A percentile compares a stretch with the other conserved stretches of the same genome.
Conservation (phyloP, 2,888 invertebrate species). For the Adelognathus sp. region DNA sequence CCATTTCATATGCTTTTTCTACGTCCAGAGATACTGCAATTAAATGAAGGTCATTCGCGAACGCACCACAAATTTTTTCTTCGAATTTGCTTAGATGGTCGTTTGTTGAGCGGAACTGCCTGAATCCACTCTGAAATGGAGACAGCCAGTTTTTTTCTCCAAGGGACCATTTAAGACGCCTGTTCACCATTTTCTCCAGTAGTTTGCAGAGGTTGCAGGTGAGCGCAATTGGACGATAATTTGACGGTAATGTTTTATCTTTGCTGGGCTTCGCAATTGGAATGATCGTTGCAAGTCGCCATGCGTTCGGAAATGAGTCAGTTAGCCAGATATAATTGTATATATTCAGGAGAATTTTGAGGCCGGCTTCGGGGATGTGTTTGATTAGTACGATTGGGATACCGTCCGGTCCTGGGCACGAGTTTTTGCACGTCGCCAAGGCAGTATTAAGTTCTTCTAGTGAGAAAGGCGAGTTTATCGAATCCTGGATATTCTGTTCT, state of each 20-base stretch:
- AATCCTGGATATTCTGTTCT: neutral
- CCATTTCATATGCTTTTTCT: conserved; percentile 26
- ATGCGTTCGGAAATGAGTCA: conserved; percentile 11
- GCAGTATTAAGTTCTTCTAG: neutral
- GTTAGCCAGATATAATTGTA: conserved; percentile 23
- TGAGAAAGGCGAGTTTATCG: conserved; percentile 28
- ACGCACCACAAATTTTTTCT: conserved; percentile 40
- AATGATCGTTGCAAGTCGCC: conserved; percentile 26
- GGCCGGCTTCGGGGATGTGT: neutral
- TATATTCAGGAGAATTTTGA: conserved; percentile 22
- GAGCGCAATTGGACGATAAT: conserved; percentile 37
- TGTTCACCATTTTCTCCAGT: conserved; percentile 38
- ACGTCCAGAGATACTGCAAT: conserved; percentile 23
- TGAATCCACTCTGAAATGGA: conserved; percentile 16
- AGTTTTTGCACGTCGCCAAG: conserved; percentile 17
- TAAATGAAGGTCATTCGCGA: conserved; percentile 46
- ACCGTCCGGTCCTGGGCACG: conserved; percentile 56
- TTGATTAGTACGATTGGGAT: conserved; percentile 42
- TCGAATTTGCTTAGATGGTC: conserved; percentile 18
- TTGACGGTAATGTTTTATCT: conserved; percentile 25
- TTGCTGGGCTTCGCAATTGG: conserved; percentile 30
- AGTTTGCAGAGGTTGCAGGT: conserved; percentile 43
- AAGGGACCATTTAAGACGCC: conserved; percentile 24
- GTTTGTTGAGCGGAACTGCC: conserved; percentile 15
- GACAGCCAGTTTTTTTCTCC: neutral